Base-by-base conservation (phyloP, 2,797 vertebrate genomes). In the Anguilla megastoma region DNA sequence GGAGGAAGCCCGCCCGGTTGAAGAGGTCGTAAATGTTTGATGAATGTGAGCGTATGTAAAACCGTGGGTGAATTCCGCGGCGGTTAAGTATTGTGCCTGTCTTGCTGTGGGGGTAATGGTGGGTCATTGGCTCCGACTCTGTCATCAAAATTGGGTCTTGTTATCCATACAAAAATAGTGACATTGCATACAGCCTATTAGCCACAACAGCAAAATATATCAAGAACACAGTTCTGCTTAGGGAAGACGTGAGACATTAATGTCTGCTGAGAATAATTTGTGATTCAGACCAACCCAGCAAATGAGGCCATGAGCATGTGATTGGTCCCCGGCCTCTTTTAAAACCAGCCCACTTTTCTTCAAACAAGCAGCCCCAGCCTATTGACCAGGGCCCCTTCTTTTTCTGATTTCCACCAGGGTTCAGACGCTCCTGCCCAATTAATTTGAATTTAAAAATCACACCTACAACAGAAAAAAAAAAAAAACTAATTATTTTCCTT, bases 291-390 rank as follows among this genome's bases (percentile, higher is more conserved):
- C 71, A 33, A 33, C 71, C 71, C 71, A 33, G 71, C 76, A 18
- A 80, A 80, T 80, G 24, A 41, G 12, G 41, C 36, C 7, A 48
- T 30, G 80, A 84, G 74, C 9, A 83, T 88, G 74, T 60, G 48
- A 86, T 84, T 84, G 86, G 86, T 84, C 87, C 52, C 24, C 58
- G 54, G 16, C 48, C 48, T 36, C 82, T 36, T 85, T 88, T 86
- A 84, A 86, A 86, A 83, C 36, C 52, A 87, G 27, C 36, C 60
- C 76, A 12, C 52, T 76, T 3, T 48, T 87, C 48, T 52, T 21
- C 69, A 69, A 30, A 30, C 41, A 89, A 76, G 48, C 63, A 6
- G 18, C 33, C 50, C 10, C 45, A 85, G 66, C 30, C 30, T 54
- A 85, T 58, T 88, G 84, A 76, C 87, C n/a, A 4, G 45, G 16